Conservation (phyloP, 2,797 vertebrate species). For the Arrhamphus sclerolepis region DNA sequence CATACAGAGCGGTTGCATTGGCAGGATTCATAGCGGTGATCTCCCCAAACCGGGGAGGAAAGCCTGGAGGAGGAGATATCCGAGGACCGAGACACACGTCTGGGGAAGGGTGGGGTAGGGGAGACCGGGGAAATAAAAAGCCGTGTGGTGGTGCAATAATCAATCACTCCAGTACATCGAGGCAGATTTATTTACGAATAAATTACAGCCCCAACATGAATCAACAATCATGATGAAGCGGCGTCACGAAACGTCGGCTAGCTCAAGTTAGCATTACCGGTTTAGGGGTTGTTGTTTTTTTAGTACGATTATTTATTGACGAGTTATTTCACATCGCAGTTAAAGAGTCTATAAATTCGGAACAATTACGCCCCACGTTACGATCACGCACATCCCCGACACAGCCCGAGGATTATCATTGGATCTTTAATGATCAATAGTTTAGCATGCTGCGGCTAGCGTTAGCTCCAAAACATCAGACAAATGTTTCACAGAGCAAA, state of each 20-base stretch:
- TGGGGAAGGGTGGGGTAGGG: too few species aligned
- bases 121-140: conserved; percentile 20
- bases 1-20: conserved; percentile 93
- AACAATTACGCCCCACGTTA: too few species aligned
- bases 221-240: conserved; percentile 47
- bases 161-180: conserved; percentile 33
- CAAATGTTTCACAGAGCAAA: conserved; percentile 31
- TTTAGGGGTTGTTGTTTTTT: conserved; percentile 15
- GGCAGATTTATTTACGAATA: conserved; percentile 34
- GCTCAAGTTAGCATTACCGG: conserved; percentile 59
- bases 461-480: conserved; percentile 55
- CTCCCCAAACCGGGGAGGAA: conserved; percentile 63
- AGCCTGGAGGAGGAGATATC: conserved; percentile 51
- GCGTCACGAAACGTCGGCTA: conserved; percentile 54
- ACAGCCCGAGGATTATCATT: conserved; percentile 3
- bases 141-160: conserved; percentile 29
- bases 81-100: conserved; percentile 33
- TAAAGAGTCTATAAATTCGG: background rate
- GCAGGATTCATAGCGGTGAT: conserved; percentile 93
- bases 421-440: conserved; percentile 45
- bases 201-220: conserved; percentile 40
- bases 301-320: background rate
- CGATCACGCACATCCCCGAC: conserved; percentile 25
- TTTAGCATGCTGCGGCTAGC: conserved; percentile 64
- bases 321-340: conserved; percentile 4